Evolutionary conservation across 2,113 vertebrate genomes (phyloP).

Genomic region (Poecile atricapillus): DNA sequence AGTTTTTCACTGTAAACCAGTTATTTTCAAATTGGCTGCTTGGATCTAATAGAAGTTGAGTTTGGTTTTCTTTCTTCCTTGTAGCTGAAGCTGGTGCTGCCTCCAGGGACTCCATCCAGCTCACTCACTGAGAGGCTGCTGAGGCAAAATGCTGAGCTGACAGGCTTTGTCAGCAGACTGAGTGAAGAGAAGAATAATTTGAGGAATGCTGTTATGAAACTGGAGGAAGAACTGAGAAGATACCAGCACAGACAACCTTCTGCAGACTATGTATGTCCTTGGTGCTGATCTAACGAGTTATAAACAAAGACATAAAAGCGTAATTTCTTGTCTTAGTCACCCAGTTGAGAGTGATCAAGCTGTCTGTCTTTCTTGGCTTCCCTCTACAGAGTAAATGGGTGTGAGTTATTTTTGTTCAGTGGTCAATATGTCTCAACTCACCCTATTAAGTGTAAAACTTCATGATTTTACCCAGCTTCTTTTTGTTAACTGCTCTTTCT

Average conservation of each 20-base stretch:
- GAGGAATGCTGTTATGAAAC: slow-evolving; percentile 82
- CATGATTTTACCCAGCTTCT: background rate
- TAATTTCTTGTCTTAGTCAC: background rate
- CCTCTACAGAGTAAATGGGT: background rate
- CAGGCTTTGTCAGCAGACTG: slow-evolving; percentile 88
- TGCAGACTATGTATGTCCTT: slow-evolving; percentile 70
- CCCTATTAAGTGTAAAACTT: background rate
- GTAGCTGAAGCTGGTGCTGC: slow-evolving; percentile 65
- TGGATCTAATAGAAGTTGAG: background rate
- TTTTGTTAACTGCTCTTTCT: background rate
- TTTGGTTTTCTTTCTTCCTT: slow-evolving; percentile 3
- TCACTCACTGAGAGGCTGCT: slow-evolving; percentile 87
- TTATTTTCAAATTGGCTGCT: background rate
- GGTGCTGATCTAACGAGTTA: background rate
- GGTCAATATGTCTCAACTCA: background rate
- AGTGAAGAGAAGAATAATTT: slow-evolving; percentile 95
- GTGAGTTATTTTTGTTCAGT: background rate
- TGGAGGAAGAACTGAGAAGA: slow-evolving; percentile 85
- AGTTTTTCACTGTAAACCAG: background rate
- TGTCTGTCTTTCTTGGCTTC: background rate
- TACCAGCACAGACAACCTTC: slow-evolving; percentile 70
- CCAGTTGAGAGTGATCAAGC: background rate
- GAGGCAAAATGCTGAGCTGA: slow-evolving; percentile 91
- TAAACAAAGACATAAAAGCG: background rate
- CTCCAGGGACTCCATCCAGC: slow-evolving; percentile 70